Evolutionary conservation across 2,797 vertebrate species (phyloP), one percentile per base, ranked within the genome.

Genomic region (Enteromius afrohamiltoni): DNA sequence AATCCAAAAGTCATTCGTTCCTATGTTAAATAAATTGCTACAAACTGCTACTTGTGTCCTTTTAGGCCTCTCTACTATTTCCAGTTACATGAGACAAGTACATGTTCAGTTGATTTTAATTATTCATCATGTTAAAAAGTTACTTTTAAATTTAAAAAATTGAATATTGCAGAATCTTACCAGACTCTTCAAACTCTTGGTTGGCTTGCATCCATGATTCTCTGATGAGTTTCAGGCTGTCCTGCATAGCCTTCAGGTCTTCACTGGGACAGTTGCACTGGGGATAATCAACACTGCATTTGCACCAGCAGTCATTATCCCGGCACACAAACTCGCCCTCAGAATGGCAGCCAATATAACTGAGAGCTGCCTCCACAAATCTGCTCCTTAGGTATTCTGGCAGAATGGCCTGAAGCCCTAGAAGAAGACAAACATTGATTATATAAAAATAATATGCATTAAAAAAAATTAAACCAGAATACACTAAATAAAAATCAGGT

Each of bases 291-390:
- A 89, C 89, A 11, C 94, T 95, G 73, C 98, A 99, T 53, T 95
- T 95, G 89, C 98, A 99, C 97, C 97, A 98, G 94, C 98, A 99
- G 91, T 99, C 97, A 88, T 94, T 96, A 92, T 97, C 94, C 81
- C 94, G 96, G 93, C 98, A 99, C 91, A 97, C 95, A 88, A 99
- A 98, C 78, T 97, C 96, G 68, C 98, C 98, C 86, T 99, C 97
- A 11, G 97, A 98, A 89, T 98, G 98, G 89, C 98, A 99, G 68
- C 96, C 97, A 2, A 99, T 97, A 85, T 99, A 99, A 90, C 96
- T 98, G 89, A 99, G 93, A 40, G 97, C 97, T 16, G 98, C 97
- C 92, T 98, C 96, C 16, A 98, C 97, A 87, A 99, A 99, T 53
- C 95, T 94, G 34, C 94, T 95, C 78, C 96, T 96, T 84, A 99